Evolutionary conservation across 2,113 vertebrate species (phyloP), one percentile per base, ranked within the genome.

Genomic region (Gopherus evgoodei): DNA sequence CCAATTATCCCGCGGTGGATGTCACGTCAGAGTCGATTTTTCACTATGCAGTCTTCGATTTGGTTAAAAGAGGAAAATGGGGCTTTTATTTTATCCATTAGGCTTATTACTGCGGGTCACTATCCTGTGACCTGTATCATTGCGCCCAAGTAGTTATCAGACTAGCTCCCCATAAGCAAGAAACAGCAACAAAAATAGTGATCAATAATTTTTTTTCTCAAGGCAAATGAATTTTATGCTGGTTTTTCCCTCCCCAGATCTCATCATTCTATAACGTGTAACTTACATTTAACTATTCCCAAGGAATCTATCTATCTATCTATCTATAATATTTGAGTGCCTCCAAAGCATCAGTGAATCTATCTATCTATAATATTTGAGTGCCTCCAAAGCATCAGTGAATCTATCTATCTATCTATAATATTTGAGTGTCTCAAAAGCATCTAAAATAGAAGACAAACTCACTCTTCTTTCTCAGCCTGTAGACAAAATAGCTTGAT

Each of bases 1-100:
- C 85, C 92, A 93, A 96, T 92, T 42, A 96, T 89, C 29, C 88
- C 59, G 7, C 54, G 38, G 57, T 82, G 89, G 81, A 93, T 47
- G 56, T 82, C 54, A 29, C 69, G 13, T 24, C 57, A 4, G 81
- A 9, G 21, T 76, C 92, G 9, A 72, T 90, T 81, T 83, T 80
- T 53, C 62, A 49, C 56, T 27, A 59, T 78, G 88, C 81, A 22
- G 19, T 38, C 4, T 19, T 38, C 19, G 9, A 87, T 76, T 87
- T 59, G 52, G 93, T 72, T 50, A 49, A 53, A 82, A 91, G 87
- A 87, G 49, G 54, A 75, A 76, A 24, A 29, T 92, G 88, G 79
- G 59, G 72, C 75, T 81, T 83, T 59, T 27, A 10, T 62, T 53
- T 83, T 84, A 86, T 57, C 29, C 50, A 54, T 59, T 50, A 83